Conservation (phyloP, 1,140 invertebrate genomes). For the Calliopsis andreniformis region DNA sequence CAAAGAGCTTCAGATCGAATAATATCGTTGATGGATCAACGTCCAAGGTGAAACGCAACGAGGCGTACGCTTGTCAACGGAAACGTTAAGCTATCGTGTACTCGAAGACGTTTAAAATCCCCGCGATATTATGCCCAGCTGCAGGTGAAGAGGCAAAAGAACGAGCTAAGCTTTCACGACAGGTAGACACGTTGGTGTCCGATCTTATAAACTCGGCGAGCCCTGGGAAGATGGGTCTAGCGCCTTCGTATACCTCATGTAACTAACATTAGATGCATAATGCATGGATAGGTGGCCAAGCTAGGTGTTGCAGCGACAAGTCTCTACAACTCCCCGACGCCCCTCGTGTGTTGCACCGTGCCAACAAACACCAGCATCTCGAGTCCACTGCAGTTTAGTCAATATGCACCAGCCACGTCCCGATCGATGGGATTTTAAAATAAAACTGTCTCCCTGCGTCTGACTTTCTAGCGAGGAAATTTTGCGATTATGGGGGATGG, state of each 20-base stretch:
- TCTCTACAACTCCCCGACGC: conserved; percentile 45
- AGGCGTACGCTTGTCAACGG: background rate
- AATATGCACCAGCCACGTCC: background rate
- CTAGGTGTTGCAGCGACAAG: conserved; percentile 67
- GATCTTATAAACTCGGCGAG: conserved; percentile 59
- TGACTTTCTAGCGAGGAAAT: background rate
- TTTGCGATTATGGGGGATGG: too few species aligned
- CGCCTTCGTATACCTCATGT: conserved; percentile 71
- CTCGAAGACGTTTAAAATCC: conserved; percentile 13
- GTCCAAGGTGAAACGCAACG: background rate
- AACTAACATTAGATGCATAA: conserved; percentile 77
- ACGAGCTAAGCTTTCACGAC: conserved; percentile 60
- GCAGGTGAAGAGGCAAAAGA: conserved; percentile 45
- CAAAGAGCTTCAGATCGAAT: background rate
- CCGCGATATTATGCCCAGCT: background rate
- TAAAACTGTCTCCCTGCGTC: background rate
- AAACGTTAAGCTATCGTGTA: conserved; percentile 1
- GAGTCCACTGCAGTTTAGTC: background rate
- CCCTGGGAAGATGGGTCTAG: conserved; percentile 67
- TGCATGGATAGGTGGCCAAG: conserved; percentile 68
- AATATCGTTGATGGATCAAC: background rate
- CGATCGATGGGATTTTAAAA: conserved; percentile 21
- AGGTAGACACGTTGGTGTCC: conserved; percentile 68
- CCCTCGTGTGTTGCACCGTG: conserved; percentile 39
- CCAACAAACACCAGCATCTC: conserved; percentile 1